Evolutionary conservation across 1,140 invertebrate species (phyloP).

Genomic region (Drosophila leontia): DNA sequence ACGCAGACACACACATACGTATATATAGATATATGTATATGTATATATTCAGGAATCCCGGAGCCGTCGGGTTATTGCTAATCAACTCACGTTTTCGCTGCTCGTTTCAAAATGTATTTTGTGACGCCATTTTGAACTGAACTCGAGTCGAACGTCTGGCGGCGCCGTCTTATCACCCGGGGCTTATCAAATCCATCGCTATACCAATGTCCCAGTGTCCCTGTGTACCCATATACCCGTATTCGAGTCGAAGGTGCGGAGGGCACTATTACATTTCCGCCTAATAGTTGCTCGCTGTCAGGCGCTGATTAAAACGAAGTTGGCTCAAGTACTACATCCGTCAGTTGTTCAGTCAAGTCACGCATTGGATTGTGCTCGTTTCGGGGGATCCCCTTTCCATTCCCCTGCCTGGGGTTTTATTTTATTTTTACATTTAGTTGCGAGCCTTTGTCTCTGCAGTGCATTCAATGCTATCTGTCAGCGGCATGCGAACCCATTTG

Average conservation of each 20-base stretch:
- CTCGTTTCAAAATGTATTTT: conserved; percentile 83
- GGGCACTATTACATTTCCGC: conserved; percentile 70
- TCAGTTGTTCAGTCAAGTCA: conserved; percentile 74
- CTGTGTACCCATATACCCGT: background rate
- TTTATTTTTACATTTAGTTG: conserved; percentile 39
- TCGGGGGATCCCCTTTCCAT: conserved; percentile 13
- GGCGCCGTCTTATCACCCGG: conserved; percentile 60
- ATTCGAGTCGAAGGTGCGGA: conserved; percentile 5
- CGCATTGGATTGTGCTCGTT: conserved; percentile 70
- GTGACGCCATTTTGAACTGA: conserved; percentile 79
- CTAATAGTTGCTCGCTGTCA: conserved; percentile 64
- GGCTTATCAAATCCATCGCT: conserved; percentile 78
- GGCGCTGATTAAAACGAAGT: conserved; percentile 79
- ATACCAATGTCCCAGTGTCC: conserved; percentile 6
- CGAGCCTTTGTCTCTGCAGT: conserved; percentile 25
- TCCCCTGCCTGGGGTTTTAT: conserved; percentile 3
- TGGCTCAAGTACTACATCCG: conserved; percentile 73
- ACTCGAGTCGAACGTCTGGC: conserved; percentile 54
- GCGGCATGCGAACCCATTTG: conserved; percentile 69
- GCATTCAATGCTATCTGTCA: conserved; percentile 60
- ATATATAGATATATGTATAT: background rate
- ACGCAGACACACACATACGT: conserved; percentile 11
- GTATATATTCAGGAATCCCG: conserved; percentile 23
- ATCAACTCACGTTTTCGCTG: conserved; percentile 83
- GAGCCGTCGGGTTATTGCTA: conserved; percentile 66